Evolutionary conservation across 2,888 invertebrate genomes (phyloP).

Genomic region (Herminia tarsipennalis): DNA sequence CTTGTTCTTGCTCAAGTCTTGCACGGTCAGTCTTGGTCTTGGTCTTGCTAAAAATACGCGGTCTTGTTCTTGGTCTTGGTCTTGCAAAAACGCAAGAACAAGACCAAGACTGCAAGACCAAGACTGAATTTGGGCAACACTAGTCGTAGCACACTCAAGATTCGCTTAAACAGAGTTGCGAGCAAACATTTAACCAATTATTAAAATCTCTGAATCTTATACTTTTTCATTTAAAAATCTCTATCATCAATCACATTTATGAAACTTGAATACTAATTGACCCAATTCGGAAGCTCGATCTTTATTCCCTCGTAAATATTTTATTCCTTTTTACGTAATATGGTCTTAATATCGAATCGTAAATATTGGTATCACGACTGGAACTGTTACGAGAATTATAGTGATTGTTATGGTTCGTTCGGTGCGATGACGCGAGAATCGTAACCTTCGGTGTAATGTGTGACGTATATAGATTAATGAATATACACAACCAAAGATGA

Average conservation of each 20-base stretch:
- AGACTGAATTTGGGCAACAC: no score
- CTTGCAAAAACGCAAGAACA: no score
- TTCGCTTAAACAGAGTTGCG: no score
- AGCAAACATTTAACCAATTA: no score
- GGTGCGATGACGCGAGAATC: background rate
- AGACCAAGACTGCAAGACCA: no score
- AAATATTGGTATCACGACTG: conserved; percentile 9
- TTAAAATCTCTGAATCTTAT: background rate
- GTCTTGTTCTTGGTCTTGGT: no score
- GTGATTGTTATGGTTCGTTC: conserved; percentile 10
- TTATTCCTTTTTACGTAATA: conserved; percentile 3
- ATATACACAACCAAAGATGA: conserved; percentile 10
- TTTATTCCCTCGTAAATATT: conserved; percentile 4
- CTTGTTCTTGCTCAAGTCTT: no score
- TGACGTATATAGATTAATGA: conserved; percentile 8
- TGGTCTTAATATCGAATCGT: conserved; percentile 3
- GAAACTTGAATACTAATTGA: conserved; percentile 3
- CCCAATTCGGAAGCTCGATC: conserved; percentile 1
- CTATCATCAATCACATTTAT: background rate
- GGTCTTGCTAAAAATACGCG: no score
- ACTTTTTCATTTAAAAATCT: background rate
- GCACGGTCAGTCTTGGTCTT: no score
- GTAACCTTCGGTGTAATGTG: conserved; percentile 6
- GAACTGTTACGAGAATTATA: conserved; percentile 2
- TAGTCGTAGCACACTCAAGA: no score